Evolutionary conservation across 2,797 vertebrate genomes (phyloP), one percentile per base, ranked within the genome.

Genomic region (Pseudochirops corinnae): DNA sequence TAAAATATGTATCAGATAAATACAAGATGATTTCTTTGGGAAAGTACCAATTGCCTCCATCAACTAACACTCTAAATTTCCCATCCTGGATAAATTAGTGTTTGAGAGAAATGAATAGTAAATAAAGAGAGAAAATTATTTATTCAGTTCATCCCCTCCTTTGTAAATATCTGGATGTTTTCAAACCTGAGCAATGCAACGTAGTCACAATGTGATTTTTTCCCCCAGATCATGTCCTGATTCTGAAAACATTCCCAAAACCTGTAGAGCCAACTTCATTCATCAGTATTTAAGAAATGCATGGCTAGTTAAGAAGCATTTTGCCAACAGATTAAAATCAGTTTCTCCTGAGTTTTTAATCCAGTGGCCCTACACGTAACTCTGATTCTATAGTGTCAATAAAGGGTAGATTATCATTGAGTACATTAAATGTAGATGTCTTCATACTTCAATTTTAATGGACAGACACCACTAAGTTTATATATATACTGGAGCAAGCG

Each of bases 401-500:
- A 91, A 96, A 97, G 91, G 58, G n/a, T 18, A 46, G 67, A 82
- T 82, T 21, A 82, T 55, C 92, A 92, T 96, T 67, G 29, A 67
- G 92, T 60, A 53, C n/a, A 74, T 94, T 93, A 57, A 50, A 92
- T 96, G 94, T 91, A 82, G 18, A 82, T 82, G 67, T 18, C 18
- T 74, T 82, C 18, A 4, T 21, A 46, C 67, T 82, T 82, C 7
- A 10, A 1, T 93, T 95, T 96, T 97, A 97, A 96, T 12, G 95
- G 93, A 95, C 96, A 95, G 91, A 58, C 82, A 96, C 87, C 24
- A 62, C 96, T 39, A 93, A 93, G 91, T 97, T 52, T 96, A 12
- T 94, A 55, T 96, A 12, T 94, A 55, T 50, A 93, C n/a, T 21
- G 21, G 16, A 98, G 93, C 92, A 94, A 96, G 90, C 96, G 46